Base-by-base conservation (phyloP, 2,888 invertebrate genomes). In the Ophraella communa region DNA sequence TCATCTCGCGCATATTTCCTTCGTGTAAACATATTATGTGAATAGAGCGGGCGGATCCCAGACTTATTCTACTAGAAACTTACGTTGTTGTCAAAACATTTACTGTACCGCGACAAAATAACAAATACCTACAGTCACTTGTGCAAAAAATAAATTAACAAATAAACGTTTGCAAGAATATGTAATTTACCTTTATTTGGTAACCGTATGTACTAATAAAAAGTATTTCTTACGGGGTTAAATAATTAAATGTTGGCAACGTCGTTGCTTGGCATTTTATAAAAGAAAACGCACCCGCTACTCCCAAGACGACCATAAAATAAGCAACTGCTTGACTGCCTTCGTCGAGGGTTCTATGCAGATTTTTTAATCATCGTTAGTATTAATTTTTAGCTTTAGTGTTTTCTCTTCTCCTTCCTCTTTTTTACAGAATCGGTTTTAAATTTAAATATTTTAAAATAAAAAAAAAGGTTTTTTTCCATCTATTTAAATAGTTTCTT, bases 301-400 rank as follows among this genome's bases (percentile, higher is more conserved):
- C 67, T 74, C 74, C 74, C 74, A 61, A 61, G 74, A 68, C 69
- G 69, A 64, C 66, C 70, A 64, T 74, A 73, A 75, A 74, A 70
- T 69, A 70, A 71, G 71, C 73, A 71, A 69, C 71, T 70, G 67
- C 68, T 68, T 64, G 63, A 61, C 58, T 56, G 54, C 60, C 49
- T 65, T 64, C 66, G 65, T 62, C 67, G 70, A 67, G 71, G 74
- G 72, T 63, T 67, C 66, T 72, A 74, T 75, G 75, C 73, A 74
- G 73, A 75, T 76, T 76, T 75, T 76, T 76, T 75, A 76, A 76
- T 76, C 74, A 75, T 73, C 73, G 73, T 75, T 74, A 73, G 75
- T 74, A 76, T 75, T 74, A 76, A 75, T 75, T 73, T 75, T 73
- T 71, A 61, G 71, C 70, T 72, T 69, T 67, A 71, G 71, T 70